A percentile compares a stretch with the other conserved stretches of the same genome.
These are phyloP conservation scores for Cygnus atratus DNA, from an alignment of 2,113 vertebrate species.

Conservation along the genomic window DNA sequence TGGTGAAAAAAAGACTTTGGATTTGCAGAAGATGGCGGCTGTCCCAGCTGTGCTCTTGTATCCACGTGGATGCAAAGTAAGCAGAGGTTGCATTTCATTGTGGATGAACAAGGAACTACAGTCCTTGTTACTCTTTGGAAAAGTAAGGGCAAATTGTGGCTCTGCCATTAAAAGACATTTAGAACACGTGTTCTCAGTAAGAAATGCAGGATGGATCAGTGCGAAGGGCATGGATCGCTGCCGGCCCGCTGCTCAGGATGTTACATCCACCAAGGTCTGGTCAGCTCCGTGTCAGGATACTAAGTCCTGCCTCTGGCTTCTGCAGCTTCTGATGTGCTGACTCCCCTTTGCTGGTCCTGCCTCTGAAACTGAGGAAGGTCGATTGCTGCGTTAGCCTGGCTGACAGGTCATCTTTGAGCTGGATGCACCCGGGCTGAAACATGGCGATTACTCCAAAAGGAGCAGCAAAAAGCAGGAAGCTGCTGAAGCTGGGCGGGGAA, in stretches of 20 bases:
- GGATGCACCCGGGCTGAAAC: neutral
- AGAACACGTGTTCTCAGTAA: neutral
- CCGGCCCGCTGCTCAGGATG: neutral
- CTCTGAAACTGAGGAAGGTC: neutral
- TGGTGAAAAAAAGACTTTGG: neutral
- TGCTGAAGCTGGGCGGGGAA: too few relatives aligned
- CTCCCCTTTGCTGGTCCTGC: neutral
- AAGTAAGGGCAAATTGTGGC: neutral
- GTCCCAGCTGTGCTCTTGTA: neutral
- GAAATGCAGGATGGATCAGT: neutral
- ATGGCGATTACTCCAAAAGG: neutral
- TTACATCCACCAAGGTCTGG: neutral
- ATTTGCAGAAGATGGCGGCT: neutral
- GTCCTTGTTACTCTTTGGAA: neutral
- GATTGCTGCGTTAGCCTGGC: neutral
- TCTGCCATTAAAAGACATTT: neutral
- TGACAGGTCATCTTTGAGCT: neutral
- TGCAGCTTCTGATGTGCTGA: neutral
- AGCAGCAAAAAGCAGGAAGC: neutral
- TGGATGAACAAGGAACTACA: neutral
- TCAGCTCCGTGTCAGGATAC: rapidly evolving
- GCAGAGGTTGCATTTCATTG: neutral
- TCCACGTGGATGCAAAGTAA: neutral
- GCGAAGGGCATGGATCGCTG: neutral
- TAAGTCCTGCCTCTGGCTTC: rapidly evolving